Conservation (phyloP, 2,888 invertebrate species). For the Auanema sp. region DNA sequence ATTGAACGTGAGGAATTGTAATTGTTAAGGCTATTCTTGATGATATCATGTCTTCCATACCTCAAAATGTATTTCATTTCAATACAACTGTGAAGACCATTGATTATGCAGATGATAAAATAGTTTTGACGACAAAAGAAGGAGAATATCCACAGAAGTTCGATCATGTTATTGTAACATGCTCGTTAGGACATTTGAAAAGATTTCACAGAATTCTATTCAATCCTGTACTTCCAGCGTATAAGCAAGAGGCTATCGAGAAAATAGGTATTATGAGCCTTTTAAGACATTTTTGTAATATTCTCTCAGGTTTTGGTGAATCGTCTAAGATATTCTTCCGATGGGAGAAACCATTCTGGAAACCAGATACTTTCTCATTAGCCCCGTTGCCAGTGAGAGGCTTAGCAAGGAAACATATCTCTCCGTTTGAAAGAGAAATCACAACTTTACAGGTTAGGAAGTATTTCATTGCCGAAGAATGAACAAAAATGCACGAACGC, state of each 20-base stretch:
- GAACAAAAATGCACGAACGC: not conserved
- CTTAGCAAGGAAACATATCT: slow-evolving; percentile 29
- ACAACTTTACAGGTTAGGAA: slow-evolving; percentile 39
- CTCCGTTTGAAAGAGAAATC: slow-evolving; percentile 43
- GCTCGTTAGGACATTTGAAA: slow-evolving; percentile 56
- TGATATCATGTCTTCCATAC: slow-evolving; percentile 33
- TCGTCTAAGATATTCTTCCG: slow-evolving; percentile 55
- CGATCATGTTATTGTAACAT: slow-evolving; percentile 57
- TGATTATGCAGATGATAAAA: slow-evolving; percentile 11
- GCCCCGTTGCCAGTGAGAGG: slow-evolving; percentile 50
- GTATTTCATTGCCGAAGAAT: not conserved
- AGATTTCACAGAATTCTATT: slow-evolving; percentile 42
- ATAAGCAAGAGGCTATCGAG: slow-evolving; percentile 51
- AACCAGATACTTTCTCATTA: slow-evolving; percentile 38
- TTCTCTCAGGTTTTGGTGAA: slow-evolving; percentile 48
- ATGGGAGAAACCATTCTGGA: slow-evolving; percentile 57
- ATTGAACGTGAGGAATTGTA: not conserved
- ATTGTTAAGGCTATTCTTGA: slow-evolving; percentile 42
- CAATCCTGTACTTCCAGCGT: slow-evolving; percentile 39
- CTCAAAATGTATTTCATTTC: slow-evolving; percentile 36
- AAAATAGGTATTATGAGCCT: slow-evolving; percentile 24
- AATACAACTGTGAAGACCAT: slow-evolving; percentile 46
- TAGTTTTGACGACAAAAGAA: slow-evolving; percentile 2
- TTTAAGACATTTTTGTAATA: not conserved
- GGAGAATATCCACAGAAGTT: slow-evolving; percentile 24